phyloP scores from a whole-genome alignment of 2,113 vertebrate genomes.

The Gobiocypris rarus region DNA sequence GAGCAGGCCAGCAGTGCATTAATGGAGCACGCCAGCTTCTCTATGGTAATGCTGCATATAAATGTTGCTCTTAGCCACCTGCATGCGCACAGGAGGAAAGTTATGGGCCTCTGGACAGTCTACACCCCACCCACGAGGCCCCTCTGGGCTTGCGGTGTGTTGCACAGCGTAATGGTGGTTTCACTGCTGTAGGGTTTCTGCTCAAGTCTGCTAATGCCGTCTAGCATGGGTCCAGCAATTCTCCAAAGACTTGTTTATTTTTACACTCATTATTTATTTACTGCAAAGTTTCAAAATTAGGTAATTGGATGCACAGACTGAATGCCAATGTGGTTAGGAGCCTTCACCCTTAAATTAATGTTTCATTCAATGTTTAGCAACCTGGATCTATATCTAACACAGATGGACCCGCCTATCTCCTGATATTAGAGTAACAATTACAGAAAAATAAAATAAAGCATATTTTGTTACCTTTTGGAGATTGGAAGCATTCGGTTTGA shows the following conservation, averaged over 20 bases:
- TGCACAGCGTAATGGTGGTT: conserved; percentile 25
- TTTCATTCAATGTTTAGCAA: too few relatives aligned
- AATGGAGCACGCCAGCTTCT: conserved; percentile 32
- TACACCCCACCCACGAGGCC: not conserved
- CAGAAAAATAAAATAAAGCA: too few relatives aligned
- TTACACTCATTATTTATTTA: conserved; percentile 46
- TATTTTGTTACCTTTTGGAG: too few relatives aligned
- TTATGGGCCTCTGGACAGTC: conserved; percentile 27
- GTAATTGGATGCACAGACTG: conserved; percentile 32
- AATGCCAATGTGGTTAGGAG: conserved; percentile 31
- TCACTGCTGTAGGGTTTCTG: not conserved
- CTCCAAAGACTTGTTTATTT: conserved; percentile 41
- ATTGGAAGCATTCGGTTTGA: too few relatives aligned
- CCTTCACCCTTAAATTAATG: not conserved
- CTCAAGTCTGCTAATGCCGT: conserved; percentile 27
- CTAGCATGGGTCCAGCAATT: conserved; percentile 14
- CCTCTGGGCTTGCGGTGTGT: not conserved
- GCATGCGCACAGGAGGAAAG: conserved; percentile 15
- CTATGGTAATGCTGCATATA: conserved; percentile 47
- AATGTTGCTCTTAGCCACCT: conserved; percentile 35
- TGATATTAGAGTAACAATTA: too few relatives aligned
- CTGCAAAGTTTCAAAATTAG: conserved; percentile 29
- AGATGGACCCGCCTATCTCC: too few relatives aligned
- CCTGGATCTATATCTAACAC: too few relatives aligned
- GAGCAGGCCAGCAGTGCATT: conserved; percentile 28